Evolutionary conservation across 2,797 vertebrate genomes (phyloP).

Genomic region (Melanotaenia boesemani): DNA sequence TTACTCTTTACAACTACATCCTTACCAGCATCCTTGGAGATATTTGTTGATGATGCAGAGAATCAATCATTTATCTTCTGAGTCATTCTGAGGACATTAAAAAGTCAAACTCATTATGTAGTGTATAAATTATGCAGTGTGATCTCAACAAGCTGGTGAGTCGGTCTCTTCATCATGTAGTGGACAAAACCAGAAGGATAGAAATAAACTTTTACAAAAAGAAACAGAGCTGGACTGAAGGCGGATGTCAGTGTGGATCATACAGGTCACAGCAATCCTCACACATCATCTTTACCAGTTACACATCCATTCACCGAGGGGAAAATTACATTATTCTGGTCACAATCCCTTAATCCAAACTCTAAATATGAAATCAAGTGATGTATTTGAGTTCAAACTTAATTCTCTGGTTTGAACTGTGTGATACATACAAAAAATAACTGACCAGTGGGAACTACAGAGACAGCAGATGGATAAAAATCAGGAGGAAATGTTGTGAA

Average conservation of each 20-base stretch:
- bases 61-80: slow-evolving; percentile 27
- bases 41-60: not conserved
- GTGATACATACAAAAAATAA: too few species aligned
- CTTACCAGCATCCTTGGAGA: slow-evolving; percentile 4
- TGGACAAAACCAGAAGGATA: not conserved
- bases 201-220: slow-evolving; percentile 1
- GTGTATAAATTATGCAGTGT: slow-evolving; percentile 21
- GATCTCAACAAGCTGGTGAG: slow-evolving; percentile 2
- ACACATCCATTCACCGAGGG: not conserved
- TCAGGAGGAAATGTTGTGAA: too few species aligned
- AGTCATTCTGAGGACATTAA: slow-evolving; percentile 23
- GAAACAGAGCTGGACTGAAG: not conserved
- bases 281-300: not conserved
- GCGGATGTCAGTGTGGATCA: not conserved
- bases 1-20: not conserved
- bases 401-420: too few species aligned
- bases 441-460: too few species aligned
- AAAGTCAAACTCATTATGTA: slow-evolving; percentile 3
- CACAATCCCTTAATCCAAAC: too few species aligned
- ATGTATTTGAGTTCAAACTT: too few species aligned
- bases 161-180: not conserved
- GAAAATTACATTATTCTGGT: too few species aligned
- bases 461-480: too few species aligned
- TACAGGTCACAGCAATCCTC: not conserved
- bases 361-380: too few species aligned